Evolutionary conservation across 2,888 invertebrate species (phyloP).

Genomic region (Tenthredo distinguenda): DNA sequence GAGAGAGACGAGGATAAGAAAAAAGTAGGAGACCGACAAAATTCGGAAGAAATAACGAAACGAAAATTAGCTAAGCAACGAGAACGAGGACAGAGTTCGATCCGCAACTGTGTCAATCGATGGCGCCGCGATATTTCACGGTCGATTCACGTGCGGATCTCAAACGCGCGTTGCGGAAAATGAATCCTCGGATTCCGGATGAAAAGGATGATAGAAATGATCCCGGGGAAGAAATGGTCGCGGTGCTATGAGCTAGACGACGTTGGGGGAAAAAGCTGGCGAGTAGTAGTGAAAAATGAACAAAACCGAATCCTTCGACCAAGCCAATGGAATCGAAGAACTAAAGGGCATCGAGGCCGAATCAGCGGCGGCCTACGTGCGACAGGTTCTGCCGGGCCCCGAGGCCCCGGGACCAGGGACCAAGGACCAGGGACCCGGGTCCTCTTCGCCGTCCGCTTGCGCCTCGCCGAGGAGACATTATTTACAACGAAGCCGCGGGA

Average conservation of each 20-base stretch:
- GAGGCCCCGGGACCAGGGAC: constrained; percentile 54
- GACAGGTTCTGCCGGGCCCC: constrained; percentile 70
- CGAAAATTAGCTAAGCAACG: not conserved
- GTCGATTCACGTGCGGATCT: not conserved
- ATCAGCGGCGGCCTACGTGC: constrained; percentile 70
- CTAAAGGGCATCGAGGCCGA: constrained; percentile 71
- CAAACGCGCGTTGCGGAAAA: not conserved
- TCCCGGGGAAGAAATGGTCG: not conserved
- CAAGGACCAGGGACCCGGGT: not conserved
- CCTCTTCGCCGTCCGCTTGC: constrained; percentile 44
- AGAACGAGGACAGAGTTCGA: not conserved
- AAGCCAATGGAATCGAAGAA: constrained; percentile 68
- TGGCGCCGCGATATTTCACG: not conserved
- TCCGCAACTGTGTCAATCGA: not conserved
- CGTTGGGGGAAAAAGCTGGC: constrained; percentile 25
- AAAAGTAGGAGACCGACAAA: too few species aligned
- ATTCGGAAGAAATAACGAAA: not conserved
- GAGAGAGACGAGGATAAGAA: too few species aligned
- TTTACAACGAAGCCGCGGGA: constrained; percentile 73
- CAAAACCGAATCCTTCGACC: constrained; percentile 44
- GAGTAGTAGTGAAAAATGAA: constrained; percentile 40
- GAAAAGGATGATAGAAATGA: not conserved
- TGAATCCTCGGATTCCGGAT: not conserved
- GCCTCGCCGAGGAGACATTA: constrained; percentile 70
- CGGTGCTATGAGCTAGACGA: not conserved